phyloP scores from a whole-genome alignment of 2,113 vertebrate genomes.

The Scatophagus argus region DNA sequence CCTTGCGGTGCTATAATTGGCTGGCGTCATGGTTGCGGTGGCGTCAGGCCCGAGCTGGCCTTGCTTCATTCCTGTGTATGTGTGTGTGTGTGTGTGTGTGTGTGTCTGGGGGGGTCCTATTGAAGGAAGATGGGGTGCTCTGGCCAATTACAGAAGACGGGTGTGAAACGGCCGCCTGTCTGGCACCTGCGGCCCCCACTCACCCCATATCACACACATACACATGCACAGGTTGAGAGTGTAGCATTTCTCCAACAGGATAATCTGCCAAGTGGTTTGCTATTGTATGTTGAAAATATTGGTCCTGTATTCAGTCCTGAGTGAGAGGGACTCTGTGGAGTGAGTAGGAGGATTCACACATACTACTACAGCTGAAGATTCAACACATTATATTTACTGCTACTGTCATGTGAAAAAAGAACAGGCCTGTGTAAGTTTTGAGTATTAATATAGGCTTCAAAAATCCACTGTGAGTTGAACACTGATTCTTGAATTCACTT shows the following conservation, averaged over 20 bases:
- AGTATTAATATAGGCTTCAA: not conserved
- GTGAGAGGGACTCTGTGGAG: constrained; percentile 38
- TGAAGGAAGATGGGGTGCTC: constrained; percentile 74
- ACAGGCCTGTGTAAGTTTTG: not conserved
- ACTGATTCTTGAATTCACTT: not conserved
- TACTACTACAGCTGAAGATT: constrained; percentile 17
- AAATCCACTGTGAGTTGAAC: not conserved
- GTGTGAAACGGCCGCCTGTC: constrained; percentile 83
- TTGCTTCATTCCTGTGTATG: constrained; percentile 72
- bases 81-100: not conserved
- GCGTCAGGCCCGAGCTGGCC: constrained; percentile 85
- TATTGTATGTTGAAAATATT: constrained; percentile 56
- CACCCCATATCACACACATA: constrained; percentile 60
- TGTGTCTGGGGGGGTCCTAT: constrained; percentile 51
- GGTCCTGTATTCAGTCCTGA: constrained; percentile 34
- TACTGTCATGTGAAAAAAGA: no score
- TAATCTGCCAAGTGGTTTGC: constrained; percentile 65
- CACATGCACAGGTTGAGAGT: constrained; percentile 52
- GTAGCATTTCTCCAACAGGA: constrained; percentile 56
- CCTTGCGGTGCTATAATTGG: constrained; percentile 84
- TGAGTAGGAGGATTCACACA: constrained; percentile 55
- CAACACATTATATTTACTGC: no score
- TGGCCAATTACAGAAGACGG: constrained; percentile 90
- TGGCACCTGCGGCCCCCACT: constrained; percentile 86
- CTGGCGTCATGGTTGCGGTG: constrained; percentile 86